phyloP scores from a whole-genome alignment of 2,797 vertebrate species.

The Crax fasciolata region DNA sequence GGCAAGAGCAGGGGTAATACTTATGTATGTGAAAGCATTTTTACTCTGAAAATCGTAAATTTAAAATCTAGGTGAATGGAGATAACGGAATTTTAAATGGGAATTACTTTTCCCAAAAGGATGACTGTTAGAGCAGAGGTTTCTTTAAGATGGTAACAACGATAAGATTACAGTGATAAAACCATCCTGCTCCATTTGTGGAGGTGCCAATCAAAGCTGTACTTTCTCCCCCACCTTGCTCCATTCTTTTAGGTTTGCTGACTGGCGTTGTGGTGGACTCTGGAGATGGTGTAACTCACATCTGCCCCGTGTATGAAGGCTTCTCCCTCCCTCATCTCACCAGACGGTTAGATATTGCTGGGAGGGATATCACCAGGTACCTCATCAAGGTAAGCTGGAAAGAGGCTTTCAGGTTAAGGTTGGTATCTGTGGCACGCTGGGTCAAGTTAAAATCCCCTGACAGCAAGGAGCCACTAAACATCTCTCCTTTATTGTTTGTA shows the following conservation, averaged over 20 bases:
- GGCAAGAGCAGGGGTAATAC: not conserved
- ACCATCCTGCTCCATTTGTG: not conserved
- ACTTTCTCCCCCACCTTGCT: accelerated
- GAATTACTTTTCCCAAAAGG: not conserved
- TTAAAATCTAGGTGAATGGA: not conserved
- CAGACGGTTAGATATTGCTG: conserved; percentile 91
- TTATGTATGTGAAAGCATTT: accelerated
- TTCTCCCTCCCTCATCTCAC: conserved; percentile 93
- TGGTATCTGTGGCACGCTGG: not conserved
- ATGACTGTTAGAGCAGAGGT: not conserved
- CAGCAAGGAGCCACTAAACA: not conserved
- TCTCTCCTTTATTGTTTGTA: not conserved
- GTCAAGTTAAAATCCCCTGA: not conserved
- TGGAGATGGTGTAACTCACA: conserved; percentile 93
- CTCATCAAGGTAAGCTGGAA: conserved; percentile 90
- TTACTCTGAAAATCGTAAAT: not conserved
- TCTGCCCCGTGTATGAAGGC: conserved; percentile 93
- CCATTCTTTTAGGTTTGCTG: conserved; percentile 81
- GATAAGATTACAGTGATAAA: not conserved
- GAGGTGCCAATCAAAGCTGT: not conserved
- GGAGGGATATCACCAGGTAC: conserved; percentile 92
- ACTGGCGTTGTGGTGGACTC: conserved; percentile 93
- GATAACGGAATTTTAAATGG: not conserved
- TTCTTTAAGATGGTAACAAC: not conserved
- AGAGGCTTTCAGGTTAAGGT: not conserved